Conservation (phyloP, 2,113 vertebrate genomes). For the Dasyurus viverrinus region DNA sequence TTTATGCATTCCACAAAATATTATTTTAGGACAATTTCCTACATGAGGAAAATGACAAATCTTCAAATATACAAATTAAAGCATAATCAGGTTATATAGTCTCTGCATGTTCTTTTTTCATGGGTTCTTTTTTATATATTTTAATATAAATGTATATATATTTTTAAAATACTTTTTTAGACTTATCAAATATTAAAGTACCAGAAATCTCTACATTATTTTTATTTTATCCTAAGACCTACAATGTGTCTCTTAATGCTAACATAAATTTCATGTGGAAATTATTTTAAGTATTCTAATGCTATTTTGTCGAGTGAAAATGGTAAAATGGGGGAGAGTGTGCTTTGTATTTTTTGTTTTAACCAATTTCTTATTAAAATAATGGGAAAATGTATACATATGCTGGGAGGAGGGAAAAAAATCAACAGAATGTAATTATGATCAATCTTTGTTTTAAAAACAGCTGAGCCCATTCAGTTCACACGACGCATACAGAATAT, state of each 20-base stretch:
- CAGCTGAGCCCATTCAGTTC: constrained; percentile 99
- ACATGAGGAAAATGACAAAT: background rate
- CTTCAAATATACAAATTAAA: constrained; percentile 12
- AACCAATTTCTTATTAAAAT: background rate
- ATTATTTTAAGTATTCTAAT: background rate
- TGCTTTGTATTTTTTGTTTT: background rate
- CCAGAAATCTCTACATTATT: background rate
- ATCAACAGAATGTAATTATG: background rate
- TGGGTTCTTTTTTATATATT: background rate
- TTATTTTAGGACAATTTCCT: constrained; percentile 11
- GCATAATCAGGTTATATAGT: constrained; percentile 17
- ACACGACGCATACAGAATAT: constrained; percentile 99
- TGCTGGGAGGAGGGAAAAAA: background rate
- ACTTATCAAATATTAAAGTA: constrained; percentile 20
- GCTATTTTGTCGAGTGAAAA: background rate
- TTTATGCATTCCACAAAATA: background rate
- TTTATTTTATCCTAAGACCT: constrained; percentile 30
- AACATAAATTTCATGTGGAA: background rate
- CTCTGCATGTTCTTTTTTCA: constrained; percentile 1
- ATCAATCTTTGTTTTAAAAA: constrained; percentile 70
- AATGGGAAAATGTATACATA: constrained; percentile 1
- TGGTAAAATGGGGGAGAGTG: background rate
- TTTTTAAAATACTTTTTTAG: constrained; percentile 35
- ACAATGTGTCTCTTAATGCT: background rate
- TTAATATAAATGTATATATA: too few relatives aligned